phyloP scores from a whole-genome alignment of 2,797 vertebrate genomes.

The Phrynocephalus guinanensis region DNA sequence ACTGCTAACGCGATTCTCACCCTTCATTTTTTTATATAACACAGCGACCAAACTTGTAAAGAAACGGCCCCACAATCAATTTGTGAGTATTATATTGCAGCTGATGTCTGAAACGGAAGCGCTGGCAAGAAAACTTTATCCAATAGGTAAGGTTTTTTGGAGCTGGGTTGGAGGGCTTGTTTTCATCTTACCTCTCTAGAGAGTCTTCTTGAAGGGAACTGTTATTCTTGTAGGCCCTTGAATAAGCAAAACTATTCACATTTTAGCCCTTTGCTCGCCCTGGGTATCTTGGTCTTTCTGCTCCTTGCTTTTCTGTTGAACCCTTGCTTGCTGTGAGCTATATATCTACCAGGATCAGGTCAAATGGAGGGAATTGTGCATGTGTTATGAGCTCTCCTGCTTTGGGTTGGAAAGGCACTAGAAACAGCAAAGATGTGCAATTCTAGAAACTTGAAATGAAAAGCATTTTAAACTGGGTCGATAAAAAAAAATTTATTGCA shows the following conservation, averaged over 20 bases:
- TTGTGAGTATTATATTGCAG: slow-evolving; percentile 69
- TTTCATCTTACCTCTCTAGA: neutral
- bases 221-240: neutral
- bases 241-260: neutral
- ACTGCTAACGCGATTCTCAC: neutral
- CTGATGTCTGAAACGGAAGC: slow-evolving; percentile 75
- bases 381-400: no score
- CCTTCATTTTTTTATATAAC: slow-evolving; percentile 21
- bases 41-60: slow-evolving; percentile 70
- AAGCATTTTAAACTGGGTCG: neutral
- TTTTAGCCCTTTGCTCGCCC: neutral
- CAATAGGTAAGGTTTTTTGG: slow-evolving; percentile 56
- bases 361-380: neutral
- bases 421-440: neutral
- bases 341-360: slow-evolving; percentile 10
- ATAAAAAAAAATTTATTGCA: no score
- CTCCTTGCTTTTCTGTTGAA: neutral
- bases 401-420: neutral
- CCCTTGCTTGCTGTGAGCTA: neutral
- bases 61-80: slow-evolving; percentile 59
- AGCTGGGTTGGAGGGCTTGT: neutral
- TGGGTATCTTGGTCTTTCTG: neutral
- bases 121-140: slow-evolving; percentile 65
- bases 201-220: neutral
- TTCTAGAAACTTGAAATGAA: no score